Conservation (phyloP, 1,140 invertebrate species). For the Drosophila nigromelanica region DNA sequence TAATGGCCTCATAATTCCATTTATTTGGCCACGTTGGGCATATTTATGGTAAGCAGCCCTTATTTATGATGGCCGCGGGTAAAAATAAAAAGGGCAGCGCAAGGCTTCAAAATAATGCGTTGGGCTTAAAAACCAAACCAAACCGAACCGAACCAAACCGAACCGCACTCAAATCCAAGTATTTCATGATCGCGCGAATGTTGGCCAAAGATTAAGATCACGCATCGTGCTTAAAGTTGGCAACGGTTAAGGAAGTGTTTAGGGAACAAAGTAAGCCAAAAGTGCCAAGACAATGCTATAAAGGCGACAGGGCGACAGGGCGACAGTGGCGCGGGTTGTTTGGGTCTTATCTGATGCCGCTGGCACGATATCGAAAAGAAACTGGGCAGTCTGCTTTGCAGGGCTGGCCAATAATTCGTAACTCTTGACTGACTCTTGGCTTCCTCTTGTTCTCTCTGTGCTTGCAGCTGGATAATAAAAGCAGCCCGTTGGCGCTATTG, state of each 20-base stretch:
- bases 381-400: neutral
- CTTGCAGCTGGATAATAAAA: conserved; percentile 97
- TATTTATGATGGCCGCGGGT: conserved; percentile 51
- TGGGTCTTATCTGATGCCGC: conserved; percentile 29
- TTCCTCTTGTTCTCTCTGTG: neutral
- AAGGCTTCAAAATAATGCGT: too few species aligned
- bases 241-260: conserved; percentile 37
- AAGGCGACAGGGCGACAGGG: conserved; percentile 8
- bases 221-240: conserved; percentile 18
- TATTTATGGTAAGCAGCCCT: conserved; percentile 55
- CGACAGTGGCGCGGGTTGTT: neutral
- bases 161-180: neutral
- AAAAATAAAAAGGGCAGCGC: neutral
- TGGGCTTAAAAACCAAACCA: neutral
- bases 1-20: conserved; percentile 61
- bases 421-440: neutral
- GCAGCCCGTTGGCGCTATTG: conserved; percentile 95
- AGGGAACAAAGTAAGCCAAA: conserved; percentile 14
- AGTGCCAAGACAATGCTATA: conserved; percentile 12
- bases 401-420: conserved; percentile 27
- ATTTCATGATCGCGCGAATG: conserved; percentile 39
- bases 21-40: conserved; percentile 42
- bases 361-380: conserved; percentile 15
- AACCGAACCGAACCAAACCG: neutral
- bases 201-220: conserved; percentile 38